phyloP scores from a whole-genome alignment of 2,888 invertebrate genomes.

The Trichopoda pennipes region DNA sequence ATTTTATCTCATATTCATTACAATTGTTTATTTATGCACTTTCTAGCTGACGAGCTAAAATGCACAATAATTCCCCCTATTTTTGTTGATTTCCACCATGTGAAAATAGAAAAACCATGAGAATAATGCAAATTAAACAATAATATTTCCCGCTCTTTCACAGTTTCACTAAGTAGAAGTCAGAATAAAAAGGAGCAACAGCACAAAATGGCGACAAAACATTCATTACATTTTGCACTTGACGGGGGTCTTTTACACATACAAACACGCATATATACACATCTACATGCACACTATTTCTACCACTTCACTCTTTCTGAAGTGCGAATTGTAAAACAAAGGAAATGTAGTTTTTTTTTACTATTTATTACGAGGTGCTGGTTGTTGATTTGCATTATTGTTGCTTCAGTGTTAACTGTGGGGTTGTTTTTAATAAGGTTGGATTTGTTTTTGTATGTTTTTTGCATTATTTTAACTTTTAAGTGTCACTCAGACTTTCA shows the following conservation, averaged over 20 bases:
- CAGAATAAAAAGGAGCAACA: neutral
- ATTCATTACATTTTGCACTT: constrained; percentile 45
- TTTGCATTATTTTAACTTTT: constrained; percentile 28
- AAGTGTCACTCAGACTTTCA: constrained; percentile 31
- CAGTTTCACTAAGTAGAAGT: neutral
- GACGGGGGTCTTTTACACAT: neutral
- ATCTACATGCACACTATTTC: neutral
- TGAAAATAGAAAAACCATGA: neutral
- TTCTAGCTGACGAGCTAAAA: constrained; percentile 1
- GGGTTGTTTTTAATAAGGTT: too few relatives aligned
- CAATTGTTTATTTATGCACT: constrained; percentile 3
- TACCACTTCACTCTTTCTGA: too few relatives aligned
- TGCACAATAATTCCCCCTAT: constrained; percentile 28
- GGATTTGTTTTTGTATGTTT: neutral
- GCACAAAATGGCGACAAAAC: constrained; percentile 35
- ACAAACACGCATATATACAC: neutral
- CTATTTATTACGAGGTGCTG: too few relatives aligned
- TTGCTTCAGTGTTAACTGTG: too few relatives aligned
- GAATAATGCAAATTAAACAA: too few relatives aligned
- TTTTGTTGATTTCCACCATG: neutral
- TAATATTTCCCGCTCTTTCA: neutral
- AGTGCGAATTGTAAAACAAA: too few relatives aligned
- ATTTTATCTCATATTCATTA: too few relatives aligned
- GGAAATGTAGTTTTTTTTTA: too few relatives aligned
- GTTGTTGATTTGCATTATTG: too few relatives aligned